phyloP scores from a whole-genome alignment of 2,113 vertebrate genomes.

The Aix galericulata region DNA sequence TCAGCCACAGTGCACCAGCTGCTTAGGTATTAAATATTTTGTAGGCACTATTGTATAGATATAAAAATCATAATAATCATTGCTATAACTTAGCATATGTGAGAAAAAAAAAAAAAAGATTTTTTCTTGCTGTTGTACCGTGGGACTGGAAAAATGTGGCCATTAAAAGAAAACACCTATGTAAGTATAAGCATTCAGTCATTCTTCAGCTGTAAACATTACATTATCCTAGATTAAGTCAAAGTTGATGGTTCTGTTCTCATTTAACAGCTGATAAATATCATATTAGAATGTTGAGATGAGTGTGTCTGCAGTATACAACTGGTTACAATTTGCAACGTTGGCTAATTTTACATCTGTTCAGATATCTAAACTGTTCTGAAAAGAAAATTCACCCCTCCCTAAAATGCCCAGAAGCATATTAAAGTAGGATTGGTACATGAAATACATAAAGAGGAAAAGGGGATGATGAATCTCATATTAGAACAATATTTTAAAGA shows the following conservation, averaged over 20 bases:
- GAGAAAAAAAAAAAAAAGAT: background rate
- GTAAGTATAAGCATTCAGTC: background rate
- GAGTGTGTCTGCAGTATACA: background rate
- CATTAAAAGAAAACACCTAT: slow-evolving; percentile 11
- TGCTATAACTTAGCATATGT: background rate
- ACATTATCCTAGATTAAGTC: background rate
- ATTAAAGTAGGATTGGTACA: background rate
- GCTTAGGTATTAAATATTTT: slow-evolving; percentile 57
- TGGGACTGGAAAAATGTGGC: background rate
- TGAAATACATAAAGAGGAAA: background rate
- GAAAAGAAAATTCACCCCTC: slow-evolving; percentile 19
- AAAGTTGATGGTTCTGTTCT: background rate
- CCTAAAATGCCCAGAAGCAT: background rate
- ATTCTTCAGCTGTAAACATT: slow-evolving; percentile 28
- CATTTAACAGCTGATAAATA: slow-evolving; percentile 38
- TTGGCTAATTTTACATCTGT: slow-evolving; percentile 40
- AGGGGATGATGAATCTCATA: background rate
- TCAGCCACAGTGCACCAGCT: slow-evolving; percentile 9
- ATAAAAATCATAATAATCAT: slow-evolving; percentile 45
- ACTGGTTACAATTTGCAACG: background rate
- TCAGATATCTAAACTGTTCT: slow-evolving; percentile 1
- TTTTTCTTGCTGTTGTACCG: background rate
- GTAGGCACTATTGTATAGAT: slow-evolving; percentile 23
- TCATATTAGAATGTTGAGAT: slow-evolving; percentile 9
- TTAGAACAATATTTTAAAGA: background rate